These are phyloP conservation scores for Heteractis magnifica DNA, from an alignment of 92 coral and sea anemone genomes.

Conservation along the genomic window DNA sequence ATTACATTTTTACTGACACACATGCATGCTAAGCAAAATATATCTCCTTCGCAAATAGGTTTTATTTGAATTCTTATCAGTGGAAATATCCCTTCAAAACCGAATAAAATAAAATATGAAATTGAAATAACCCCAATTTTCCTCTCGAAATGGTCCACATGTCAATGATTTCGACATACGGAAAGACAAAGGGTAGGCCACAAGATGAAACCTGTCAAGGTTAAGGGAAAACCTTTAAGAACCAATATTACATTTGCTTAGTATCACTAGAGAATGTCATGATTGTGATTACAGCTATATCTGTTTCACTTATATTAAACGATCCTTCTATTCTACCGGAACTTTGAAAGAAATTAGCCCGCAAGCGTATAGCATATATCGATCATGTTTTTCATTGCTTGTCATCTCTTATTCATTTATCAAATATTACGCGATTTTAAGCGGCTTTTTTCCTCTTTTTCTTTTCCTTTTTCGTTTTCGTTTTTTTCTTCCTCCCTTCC, in stretches of 20 bases:
- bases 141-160: neutral
- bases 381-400: neutral
- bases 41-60: no score
- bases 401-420: neutral
- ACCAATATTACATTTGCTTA: conserved; percentile 6
- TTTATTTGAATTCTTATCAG: neutral
- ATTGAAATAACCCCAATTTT: neutral
- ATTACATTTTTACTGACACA: no score
- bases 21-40: no score
- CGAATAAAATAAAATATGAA: neutral
- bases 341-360: conserved; percentile 22
- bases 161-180: neutral
- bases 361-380: neutral
- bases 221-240: neutral
- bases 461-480: neutral
- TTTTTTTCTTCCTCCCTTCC: neutral
- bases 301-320: conserved; percentile 14
- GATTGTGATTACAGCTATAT: conserved; percentile 5
- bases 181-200: neutral
- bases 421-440: neutral
- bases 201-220: conserved; percentile 3
- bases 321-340: conserved; percentile 12
- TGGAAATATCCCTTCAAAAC: neutral
- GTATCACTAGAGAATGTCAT: neutral
- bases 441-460: neutral